phyloP scores from a whole-genome alignment of 2,888 invertebrate genomes.

The Blera fallax region DNA sequence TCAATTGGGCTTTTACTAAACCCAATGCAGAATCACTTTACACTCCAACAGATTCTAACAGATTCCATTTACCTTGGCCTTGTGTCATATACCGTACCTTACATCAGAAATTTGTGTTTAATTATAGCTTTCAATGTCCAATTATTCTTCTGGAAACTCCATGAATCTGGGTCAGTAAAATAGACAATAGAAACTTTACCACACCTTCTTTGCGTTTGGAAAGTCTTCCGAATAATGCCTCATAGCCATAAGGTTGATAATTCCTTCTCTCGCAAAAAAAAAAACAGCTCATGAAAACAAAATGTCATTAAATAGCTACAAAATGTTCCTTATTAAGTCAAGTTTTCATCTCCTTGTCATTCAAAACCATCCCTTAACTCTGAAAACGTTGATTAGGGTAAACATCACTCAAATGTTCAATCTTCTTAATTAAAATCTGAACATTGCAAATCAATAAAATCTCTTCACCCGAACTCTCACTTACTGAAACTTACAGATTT shows the following conservation, averaged over 20 bases:
- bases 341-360: neutral
- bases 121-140: no score
- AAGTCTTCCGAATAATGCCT: no score
- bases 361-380: neutral
- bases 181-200: no score
- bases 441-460: conserved; percentile 16
- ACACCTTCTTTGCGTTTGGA: no score
- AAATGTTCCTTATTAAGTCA: neutral
- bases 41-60: no score
- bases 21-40: no score
- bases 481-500: neutral
- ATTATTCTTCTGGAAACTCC: no score
- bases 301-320: neutral
- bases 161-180: no score
- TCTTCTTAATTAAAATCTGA: conserved; percentile 19
- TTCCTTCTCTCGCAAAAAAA: neutral
- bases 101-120: no score
- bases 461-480: neutral
- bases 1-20: no score
- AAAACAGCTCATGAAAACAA: neutral
- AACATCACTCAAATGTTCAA: neutral
- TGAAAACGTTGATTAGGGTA: neutral
- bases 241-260: neutral
- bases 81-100: no score
- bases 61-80: no score